Evolutionary conservation across 2,113 vertebrate genomes (phyloP).

Genomic region (Clupea harengus): DNA sequence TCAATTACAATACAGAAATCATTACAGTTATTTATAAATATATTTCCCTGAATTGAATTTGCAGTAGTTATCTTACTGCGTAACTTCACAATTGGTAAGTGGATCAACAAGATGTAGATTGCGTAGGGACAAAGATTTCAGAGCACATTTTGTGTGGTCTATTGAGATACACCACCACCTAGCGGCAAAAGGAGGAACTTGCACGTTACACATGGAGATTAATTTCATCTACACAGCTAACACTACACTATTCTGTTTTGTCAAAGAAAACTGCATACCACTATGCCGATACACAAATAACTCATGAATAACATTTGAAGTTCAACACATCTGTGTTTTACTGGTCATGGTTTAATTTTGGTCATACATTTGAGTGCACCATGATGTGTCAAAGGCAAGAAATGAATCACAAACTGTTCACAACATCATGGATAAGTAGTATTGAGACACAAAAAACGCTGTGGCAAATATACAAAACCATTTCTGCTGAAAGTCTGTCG

Average conservation of each 20-base stretch:
- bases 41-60: background rate
- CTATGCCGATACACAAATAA: background rate
- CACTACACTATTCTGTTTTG: background rate
- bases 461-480: too few relatives aligned
- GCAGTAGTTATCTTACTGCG: background rate
- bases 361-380: background rate
- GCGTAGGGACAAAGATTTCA: background rate
- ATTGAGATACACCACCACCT: constrained; percentile 42
- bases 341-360: background rate
- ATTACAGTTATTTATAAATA: background rate
- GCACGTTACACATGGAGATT: too few relatives aligned
- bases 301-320: background rate
- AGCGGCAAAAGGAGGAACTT: constrained; percentile 18
- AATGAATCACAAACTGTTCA: background rate
- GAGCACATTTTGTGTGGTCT: background rate
- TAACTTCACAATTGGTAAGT: background rate
- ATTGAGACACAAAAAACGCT: too few relatives aligned
- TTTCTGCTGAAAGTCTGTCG: background rate
- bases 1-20: background rate
- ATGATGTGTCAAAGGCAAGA: background rate
- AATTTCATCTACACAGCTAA: background rate
- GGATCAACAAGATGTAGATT: background rate
- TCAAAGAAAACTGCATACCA: background rate
- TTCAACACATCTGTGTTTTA: background rate
- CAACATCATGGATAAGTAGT: too few relatives aligned